Evolutionary conservation across 2,797 vertebrate species (phyloP), one percentile per base, ranked within the genome.

Genomic region (Leuciscus waleckii): DNA sequence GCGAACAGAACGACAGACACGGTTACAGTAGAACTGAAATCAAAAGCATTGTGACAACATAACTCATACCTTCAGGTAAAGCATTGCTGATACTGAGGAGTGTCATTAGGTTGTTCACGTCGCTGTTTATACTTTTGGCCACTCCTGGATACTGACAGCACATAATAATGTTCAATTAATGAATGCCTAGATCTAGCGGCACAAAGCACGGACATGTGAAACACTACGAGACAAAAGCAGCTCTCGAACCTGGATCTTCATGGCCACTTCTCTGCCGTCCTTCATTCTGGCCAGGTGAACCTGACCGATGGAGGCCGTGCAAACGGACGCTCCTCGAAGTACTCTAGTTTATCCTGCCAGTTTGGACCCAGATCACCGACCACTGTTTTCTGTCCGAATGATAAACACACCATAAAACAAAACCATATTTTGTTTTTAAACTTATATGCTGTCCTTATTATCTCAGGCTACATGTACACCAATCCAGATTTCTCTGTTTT

Each of bases 221-320:
- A 65, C 29, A 65, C 14, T 32, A 17, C 7, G 23, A 63, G 68
- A 73, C 35, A 51, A 63, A 56, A 58, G 16, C 14, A 37, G 21
- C 29, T 39, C 4, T 63, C 61, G 65, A 58, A 99, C 98, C 97
- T 99, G 98, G 91, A 99, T 99, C 94, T 99, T 99, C 98, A 99
- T 99, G 91, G 98, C 98, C 91, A 99, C 98, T 91, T 99, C 98
- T 1, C 96, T 95, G 74, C 98, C 97, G 0, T 97, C 97, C 92
- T 98, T 98, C 94, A 98, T 92, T 81, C 92, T 96, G n/a, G 97
- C 98, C 92, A 99, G 92, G 87, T 99, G 98, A 89, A 99, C 98
- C 88, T 99, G 98, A 1, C 98, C 98, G 0, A 99, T 99, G 49
- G 98, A 99, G n/a, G 98, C 98, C 0, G 98, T 0, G 98, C 98